phyloP scores from a whole-genome alignment of 53 echinoderm and acorn worm species.

The Paracentrotus lividus region DNA sequence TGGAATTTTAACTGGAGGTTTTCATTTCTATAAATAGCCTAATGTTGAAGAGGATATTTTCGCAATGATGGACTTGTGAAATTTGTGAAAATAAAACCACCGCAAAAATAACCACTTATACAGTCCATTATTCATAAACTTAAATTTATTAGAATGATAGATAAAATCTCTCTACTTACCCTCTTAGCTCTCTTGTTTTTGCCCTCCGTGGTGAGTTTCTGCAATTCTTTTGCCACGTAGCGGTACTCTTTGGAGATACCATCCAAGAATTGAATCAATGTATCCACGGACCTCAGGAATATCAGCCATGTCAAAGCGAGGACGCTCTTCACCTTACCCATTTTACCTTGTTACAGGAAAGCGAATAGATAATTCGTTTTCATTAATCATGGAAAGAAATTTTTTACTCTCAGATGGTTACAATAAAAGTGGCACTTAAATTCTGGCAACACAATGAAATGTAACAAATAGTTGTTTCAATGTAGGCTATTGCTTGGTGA shows the following conservation, averaged over 20 bases:
- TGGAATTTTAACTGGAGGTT: too few relatives aligned
- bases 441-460: too few relatives aligned
- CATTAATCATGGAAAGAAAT: neutral
- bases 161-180: neutral
- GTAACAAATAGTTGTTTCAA: too few relatives aligned
- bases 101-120: too few relatives aligned
- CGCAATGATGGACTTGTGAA: too few relatives aligned
- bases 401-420: neutral
- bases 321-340: constrained; percentile 79
- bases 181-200: constrained; percentile 74
- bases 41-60: too few relatives aligned
- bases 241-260: constrained; percentile 94
- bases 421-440: neutral
- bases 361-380: constrained; percentile 2
- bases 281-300: constrained; percentile 84
- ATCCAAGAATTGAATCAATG: constrained; percentile 81
- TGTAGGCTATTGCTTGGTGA: too few relatives aligned
- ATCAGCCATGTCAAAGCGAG: constrained; percentile 86
- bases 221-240: constrained; percentile 89
- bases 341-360: constrained; percentile 59
- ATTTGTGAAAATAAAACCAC: too few relatives aligned
- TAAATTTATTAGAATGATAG: too few relatives aligned
- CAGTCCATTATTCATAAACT: too few relatives aligned
- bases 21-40: too few relatives aligned
- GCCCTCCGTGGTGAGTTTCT: constrained; percentile 86